Evolutionary conservation across 1,140 invertebrate species (phyloP), one percentile per base, ranked within the genome.

Genomic region (Frieseomelitta varia): DNA sequence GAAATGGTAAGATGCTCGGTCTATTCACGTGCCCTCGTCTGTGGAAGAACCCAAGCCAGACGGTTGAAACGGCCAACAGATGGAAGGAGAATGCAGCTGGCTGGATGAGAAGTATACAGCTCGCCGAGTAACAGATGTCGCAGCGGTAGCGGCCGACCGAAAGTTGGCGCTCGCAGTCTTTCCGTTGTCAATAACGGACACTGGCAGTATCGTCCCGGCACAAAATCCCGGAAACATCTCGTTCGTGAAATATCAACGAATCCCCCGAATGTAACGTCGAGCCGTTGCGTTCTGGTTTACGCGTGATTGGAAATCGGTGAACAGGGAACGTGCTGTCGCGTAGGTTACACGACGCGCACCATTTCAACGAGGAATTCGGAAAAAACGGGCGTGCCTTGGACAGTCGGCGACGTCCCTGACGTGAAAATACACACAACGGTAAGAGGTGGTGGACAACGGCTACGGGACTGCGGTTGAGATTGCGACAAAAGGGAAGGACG

Each of bases 101-200:
- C 0, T n/a, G 8, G n/a, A 1, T 6, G 12, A 4, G 30, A 21
- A 2, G 14, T 51, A n/a, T 0, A 12, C 39, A 0, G 39, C 39
- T 47, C 15, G 55, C 4, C 14, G 27, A 0, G 3, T 69, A 77
- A 15, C 14, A 90, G 91, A 88, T 91, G 91, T 63, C 89, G 85
- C 14, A 4, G 0, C n/a, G 12, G 17, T 75, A 67, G 68, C 34
- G 65, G 77, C 68, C 58, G 79, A 72, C 86, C 91, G 90, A 56
- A 73, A 92, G 90, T 68, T 91, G 91, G 91, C 91, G 91, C 90
- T 92, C 86, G 88, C 76, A 74, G 85, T 87, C 84, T 81, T 92
- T 92, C 90, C 92, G 92, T 93, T 93, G 91, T 93, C 91, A 93
- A 93, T 93, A 93, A 93, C 92, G 92, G 91, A 92, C 90, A 92